phyloP scores from a whole-genome alignment of 2,888 invertebrate genomes.

The Netelia melanura region DNA sequence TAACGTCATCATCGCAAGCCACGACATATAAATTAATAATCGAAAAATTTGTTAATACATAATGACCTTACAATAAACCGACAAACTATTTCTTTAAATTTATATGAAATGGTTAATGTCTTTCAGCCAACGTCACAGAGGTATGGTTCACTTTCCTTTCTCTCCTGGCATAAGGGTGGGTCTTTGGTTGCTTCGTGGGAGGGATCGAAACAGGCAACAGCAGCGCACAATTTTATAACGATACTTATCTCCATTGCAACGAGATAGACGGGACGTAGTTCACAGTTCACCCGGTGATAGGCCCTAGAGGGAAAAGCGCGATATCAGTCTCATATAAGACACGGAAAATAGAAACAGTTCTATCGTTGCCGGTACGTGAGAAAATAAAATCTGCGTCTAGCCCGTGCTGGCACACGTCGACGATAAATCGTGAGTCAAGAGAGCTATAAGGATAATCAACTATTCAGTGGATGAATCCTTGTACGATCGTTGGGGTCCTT shows the following conservation, averaged over 20 bases:
- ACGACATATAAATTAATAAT: no score
- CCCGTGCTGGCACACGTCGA: conserved; percentile 38
- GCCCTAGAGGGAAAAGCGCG: neutral
- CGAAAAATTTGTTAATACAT: no score
- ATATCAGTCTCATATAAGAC: neutral
- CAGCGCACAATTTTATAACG: conserved; percentile 7
- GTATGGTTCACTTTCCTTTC: neutral
- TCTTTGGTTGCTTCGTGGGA: conserved; percentile 63
- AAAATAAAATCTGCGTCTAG: conserved; percentile 11
- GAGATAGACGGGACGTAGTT: conserved; percentile 45
- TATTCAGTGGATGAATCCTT: conserved; percentile 76
- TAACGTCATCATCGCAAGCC: no score
- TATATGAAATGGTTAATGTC: neutral
- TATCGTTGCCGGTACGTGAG: neutral
- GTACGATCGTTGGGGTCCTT: conserved; percentile 72
- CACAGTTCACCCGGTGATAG: neutral
- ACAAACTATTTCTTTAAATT: no score
- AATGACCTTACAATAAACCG: no score
- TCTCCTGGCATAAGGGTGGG: conserved; percentile 67
- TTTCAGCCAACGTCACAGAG: neutral
- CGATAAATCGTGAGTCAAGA: conserved; percentile 32
- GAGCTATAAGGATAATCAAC: conserved; percentile 49
- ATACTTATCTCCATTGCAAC: conserved; percentile 6
- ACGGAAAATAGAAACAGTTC: neutral
- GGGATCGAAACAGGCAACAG: conserved; percentile 49